Evolutionary conservation across 2,113 vertebrate genomes (phyloP).

Genomic region (Pseudopipra pipra): DNA sequence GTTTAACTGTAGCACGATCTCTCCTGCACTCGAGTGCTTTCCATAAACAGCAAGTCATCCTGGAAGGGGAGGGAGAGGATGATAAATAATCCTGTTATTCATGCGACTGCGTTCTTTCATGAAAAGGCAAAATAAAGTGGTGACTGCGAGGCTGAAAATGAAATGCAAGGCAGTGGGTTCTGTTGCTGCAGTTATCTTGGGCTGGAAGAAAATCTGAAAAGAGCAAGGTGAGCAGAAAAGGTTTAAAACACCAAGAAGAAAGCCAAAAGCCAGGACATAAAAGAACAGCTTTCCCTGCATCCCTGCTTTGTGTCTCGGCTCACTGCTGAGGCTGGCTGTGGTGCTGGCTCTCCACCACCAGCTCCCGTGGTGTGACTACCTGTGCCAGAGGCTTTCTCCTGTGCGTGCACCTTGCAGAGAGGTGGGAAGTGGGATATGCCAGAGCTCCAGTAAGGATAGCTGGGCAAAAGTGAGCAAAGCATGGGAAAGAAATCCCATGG

Average conservation of each 20-base stretch:
- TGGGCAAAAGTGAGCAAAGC: background rate
- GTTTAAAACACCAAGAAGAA: background rate
- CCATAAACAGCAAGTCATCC: slow-evolving; percentile 70
- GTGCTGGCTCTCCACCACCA: background rate
- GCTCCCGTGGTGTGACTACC: accelerated
- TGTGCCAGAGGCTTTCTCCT: background rate
- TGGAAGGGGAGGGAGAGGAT: slow-evolving; percentile 60
- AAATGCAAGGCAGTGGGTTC: background rate
- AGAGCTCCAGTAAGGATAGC: background rate
- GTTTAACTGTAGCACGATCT: slow-evolving; percentile 51
- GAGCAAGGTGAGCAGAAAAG: slow-evolving; percentile 29
- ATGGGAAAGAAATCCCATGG: background rate
- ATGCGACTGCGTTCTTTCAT: slow-evolving; percentile 57
- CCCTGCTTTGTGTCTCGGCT: background rate
- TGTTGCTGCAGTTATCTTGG: background rate
- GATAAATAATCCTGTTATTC: slow-evolving; percentile 71
- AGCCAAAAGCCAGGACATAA: background rate
- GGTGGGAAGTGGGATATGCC: background rate
- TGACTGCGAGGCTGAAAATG: background rate
- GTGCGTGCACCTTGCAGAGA: background rate
- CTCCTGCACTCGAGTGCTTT: slow-evolving; percentile 57
- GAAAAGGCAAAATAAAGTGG: slow-evolving; percentile 58
- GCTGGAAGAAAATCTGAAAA: background rate
- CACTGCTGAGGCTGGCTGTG: background rate
- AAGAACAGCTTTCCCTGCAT: background rate